phyloP scores from a whole-genome alignment of 1,140 invertebrate species.

The Cyclargus thomasi region DNA sequence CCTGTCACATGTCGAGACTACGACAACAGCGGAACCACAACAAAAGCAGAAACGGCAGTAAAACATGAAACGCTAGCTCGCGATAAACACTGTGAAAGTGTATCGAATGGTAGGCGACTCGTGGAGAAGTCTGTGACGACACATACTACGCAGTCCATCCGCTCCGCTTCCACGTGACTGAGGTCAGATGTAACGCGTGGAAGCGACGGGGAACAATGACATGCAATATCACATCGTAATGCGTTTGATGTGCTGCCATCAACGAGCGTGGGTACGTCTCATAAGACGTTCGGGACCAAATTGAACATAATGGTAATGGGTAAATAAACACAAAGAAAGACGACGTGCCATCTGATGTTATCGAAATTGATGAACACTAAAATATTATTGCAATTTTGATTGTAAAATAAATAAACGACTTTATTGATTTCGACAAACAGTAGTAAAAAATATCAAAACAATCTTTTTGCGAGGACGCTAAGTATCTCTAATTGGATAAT shows the following conservation, averaged over 20 bases:
- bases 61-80: not conserved
- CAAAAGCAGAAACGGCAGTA: not conserved
- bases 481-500: not conserved
- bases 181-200: conserved; percentile 42
- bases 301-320: not conserved
- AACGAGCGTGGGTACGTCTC: not conserved
- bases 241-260: not conserved
- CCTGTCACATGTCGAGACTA: not conserved
- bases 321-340: not conserved
- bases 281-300: not conserved
- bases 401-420: not conserved
- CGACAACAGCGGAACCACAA: not conserved
- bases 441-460: not conserved
- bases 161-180: conserved; percentile 43
- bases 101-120: not conserved
- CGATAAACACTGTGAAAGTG: not conserved
- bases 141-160: conserved; percentile 12
- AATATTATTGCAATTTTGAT: not conserved
- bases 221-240: conserved; percentile 16
- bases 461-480: not conserved
- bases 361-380: not conserved
- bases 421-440: not conserved
- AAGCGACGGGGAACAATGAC: conserved; percentile 12
- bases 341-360: not conserved
- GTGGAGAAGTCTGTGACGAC: conserved; percentile 8